Evolutionary conservation across 2,797 vertebrate genomes (phyloP), one percentile per base, ranked within the genome.

Genomic region (Balearica regulorum): DNA sequence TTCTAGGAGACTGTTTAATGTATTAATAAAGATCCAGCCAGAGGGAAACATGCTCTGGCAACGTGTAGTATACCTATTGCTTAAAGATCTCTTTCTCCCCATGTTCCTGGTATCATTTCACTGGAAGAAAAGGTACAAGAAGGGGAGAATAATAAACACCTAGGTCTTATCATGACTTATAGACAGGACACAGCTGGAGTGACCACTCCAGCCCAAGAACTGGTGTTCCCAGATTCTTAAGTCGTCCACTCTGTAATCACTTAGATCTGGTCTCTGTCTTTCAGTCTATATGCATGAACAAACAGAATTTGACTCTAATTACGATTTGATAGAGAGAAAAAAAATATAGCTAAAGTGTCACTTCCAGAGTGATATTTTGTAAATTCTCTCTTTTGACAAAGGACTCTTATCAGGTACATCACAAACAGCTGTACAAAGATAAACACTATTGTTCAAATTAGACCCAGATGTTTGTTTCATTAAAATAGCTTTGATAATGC

Each of bases 361-460:
- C 21, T 72, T 57, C 33, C 43, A 54, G 37, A n/a, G 6, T 35
- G 51, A 6, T 57, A 20, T 44, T 77, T 70, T 37, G 0, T 41
- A 55, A 83, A 66, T 22, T 11, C 4, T 86, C 55, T n/a, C 28
- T 60, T 11, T 33, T 46, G 18, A 29, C 10, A 70, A 73, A 77
- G 7, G 29, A 43, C 3, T 73, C 10, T 83, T 61, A 15, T 5
- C 65, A 58, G 11, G n/a, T 35, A 81, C 0, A 0, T 73, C 72
- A 72, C 37, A 83, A 90, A 77, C 9, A 73, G 10, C 25, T 48
- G 6, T 14, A 53, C 11, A 41, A 54, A 65, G 26, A 28, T 18
- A 87, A 87, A 51, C 1, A 0, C 2, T 57, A 39, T 22, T 72
- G 13, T 66, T 88, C 28, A 79, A 96, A 79, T 78, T 22, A 93